phyloP scores from a whole-genome alignment of 2,888 invertebrate genomes.

The Linnaemya tessellans region DNA sequence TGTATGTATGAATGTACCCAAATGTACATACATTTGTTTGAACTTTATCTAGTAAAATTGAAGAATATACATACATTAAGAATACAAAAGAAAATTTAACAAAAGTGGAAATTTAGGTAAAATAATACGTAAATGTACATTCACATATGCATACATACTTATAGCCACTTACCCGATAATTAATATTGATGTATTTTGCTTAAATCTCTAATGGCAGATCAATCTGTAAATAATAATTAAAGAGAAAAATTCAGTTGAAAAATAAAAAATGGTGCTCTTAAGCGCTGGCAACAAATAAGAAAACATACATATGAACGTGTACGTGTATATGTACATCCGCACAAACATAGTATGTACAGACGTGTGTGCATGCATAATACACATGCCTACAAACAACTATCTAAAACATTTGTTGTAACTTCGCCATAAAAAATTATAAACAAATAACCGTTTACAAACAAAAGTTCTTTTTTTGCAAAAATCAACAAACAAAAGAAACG shows the following conservation, averaged over 20 bases:
- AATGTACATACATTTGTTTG: not conserved
- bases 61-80: no score
- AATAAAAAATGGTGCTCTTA: conserved; percentile 1
- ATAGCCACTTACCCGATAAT: conserved; percentile 64
- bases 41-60: not conserved
- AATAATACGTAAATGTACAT: not conserved
- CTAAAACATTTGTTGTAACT: not conserved
- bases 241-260: conserved; percentile 22
- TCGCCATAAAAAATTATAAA: conserved; percentile 2
- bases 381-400: no score
- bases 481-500: conserved; percentile 48
- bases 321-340: not conserved
- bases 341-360: not conserved
- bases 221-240: conserved; percentile 49
- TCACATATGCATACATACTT: conserved; percentile 2
- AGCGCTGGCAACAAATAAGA: conserved; percentile 27
- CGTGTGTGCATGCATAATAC: no score
- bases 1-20: no score
- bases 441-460: conserved; percentile 37
- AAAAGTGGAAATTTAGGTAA: no score
- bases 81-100: no score
- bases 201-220: conserved; percentile 42
- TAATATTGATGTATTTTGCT: conserved; percentile 33
- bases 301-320: not conserved
- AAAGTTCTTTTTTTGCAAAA: conserved; percentile 46